These are phyloP conservation scores for Drosophila parabipectinata DNA, from an alignment of 1,140 invertebrate genomes.

Conservation along the genomic window DNA sequence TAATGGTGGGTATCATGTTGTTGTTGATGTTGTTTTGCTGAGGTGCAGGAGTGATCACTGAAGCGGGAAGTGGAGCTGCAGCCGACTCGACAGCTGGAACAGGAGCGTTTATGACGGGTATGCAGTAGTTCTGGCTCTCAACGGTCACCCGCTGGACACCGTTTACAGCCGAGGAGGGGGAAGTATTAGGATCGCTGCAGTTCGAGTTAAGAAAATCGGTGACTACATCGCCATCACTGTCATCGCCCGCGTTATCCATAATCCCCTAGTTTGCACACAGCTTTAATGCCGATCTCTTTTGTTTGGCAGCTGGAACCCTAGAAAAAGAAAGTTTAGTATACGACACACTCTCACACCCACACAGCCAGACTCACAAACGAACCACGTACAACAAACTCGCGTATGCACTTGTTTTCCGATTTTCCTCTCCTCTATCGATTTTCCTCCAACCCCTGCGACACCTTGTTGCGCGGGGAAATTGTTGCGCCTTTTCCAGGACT, in stretches of 20 bases:
- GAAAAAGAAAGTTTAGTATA: constrained; percentile 80
- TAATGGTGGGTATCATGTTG: constrained; percentile 90
- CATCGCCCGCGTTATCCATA: constrained; percentile 69
- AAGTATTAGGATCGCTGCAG: constrained; percentile 42
- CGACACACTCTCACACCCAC: constrained; percentile 45
- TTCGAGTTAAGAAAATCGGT: constrained; percentile 83
- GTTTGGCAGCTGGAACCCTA: constrained; percentile 47
- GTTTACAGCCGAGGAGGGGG: constrained; percentile 21
- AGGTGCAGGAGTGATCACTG: constrained; percentile 6
- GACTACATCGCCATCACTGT: constrained; percentile 82
- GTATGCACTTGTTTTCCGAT: constrained; percentile 56
- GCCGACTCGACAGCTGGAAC: constrained; percentile 9
- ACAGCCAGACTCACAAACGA: constrained; percentile 24
- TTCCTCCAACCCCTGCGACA: constrained; percentile 51
- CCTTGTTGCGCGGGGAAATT: constrained; percentile 70
- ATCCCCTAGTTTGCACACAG: constrained; percentile 13
- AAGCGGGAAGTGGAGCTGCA: constrained; percentile 1
- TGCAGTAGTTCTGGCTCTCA: constrained; percentile 80
- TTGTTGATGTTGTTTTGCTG: constrained; percentile 40
- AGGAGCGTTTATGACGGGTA: constrained; percentile 74
- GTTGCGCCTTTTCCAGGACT: constrained; percentile 72
- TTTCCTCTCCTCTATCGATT: constrained; percentile 64
- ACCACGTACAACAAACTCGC: constrained; percentile 25
- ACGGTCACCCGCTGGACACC: constrained; percentile 41
- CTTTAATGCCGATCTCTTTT: constrained; percentile 23